phyloP scores from a whole-genome alignment of 2,888 invertebrate genomes.

The Ectemnius lituratus region DNA sequence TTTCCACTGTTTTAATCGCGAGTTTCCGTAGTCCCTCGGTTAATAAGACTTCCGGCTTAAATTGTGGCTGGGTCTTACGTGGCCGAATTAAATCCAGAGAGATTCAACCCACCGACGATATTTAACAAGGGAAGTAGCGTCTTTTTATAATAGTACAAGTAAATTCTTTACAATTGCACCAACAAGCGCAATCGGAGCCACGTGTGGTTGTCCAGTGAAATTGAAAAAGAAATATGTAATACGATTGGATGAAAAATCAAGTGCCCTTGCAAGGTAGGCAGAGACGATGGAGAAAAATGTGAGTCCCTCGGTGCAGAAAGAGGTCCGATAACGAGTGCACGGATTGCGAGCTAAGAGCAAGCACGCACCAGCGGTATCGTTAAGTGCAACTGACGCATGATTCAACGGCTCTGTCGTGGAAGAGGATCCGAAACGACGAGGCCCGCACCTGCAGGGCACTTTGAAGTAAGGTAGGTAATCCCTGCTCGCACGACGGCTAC shows the following conservation, averaged over 20 bases:
- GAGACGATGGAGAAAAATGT: neutral
- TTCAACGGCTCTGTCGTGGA: slow-evolving; percentile 68
- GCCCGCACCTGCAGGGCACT: slow-evolving; percentile 77
- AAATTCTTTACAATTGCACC: too few relatives aligned
- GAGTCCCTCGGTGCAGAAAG: neutral
- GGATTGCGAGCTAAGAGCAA: neutral
- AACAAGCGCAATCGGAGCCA: too few relatives aligned
- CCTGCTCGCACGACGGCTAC: slow-evolving; percentile 74
- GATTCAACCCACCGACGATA: slow-evolving; percentile 23
- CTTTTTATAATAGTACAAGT: too few relatives aligned
- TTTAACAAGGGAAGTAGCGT: too few relatives aligned
- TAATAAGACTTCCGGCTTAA: neutral
- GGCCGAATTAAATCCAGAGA: slow-evolving; percentile 19
- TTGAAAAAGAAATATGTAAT: too few relatives aligned
- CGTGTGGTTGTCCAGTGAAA: too few relatives aligned
- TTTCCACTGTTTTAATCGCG: slow-evolving; percentile 6
- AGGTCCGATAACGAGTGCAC: too few relatives aligned
- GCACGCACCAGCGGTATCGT: slow-evolving; percentile 55
- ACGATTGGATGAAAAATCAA: neutral
- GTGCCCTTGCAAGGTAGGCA: neutral
- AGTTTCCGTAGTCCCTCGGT: neutral
- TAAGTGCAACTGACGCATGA: slow-evolving; percentile 69
- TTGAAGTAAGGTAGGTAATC: slow-evolving; percentile 77
- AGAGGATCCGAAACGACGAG: slow-evolving; percentile 67
- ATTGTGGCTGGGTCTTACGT: neutral